Percentiles rank a stretch among this genome's conserved stretches.
Conservation (phyloP, 2,113 vertebrate genomes). For the Elephas maximus region DNA sequence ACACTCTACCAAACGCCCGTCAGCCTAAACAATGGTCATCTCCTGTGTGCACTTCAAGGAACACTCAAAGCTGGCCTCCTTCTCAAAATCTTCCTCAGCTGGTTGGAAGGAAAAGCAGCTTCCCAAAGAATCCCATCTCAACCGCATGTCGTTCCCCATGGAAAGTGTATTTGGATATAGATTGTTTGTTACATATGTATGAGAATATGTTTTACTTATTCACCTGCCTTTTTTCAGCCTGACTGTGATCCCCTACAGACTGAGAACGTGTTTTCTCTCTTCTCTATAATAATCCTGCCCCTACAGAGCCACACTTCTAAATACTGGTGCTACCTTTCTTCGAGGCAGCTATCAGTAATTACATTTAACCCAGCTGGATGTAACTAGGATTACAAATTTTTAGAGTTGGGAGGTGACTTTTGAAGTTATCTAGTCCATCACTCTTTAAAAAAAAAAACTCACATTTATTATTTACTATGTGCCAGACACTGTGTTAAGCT, state of each 20-base stretch:
- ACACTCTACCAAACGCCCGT: not conserved
- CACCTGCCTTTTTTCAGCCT: constrained; percentile 83
- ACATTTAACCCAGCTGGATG: not conserved
- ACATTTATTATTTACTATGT: constrained; percentile 20
- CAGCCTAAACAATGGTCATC: constrained; percentile 21
- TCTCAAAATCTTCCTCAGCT: constrained; percentile 54
- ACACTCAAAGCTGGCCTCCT: constrained; percentile 41
- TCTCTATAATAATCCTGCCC: constrained; percentile 72
- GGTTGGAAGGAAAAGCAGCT: constrained; percentile 69
- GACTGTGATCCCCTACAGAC: constrained; percentile 77
- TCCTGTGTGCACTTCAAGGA: constrained; percentile 56
- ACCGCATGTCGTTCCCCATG: constrained; percentile 76
- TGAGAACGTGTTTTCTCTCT: constrained; percentile 74
- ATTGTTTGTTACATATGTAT: constrained; percentile 81
- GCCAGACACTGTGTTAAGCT: not conserved
- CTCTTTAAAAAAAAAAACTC: not conserved
- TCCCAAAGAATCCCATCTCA: constrained; percentile 73
- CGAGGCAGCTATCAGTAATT: not conserved
- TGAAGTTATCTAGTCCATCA: not conserved
- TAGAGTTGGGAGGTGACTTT: not conserved
- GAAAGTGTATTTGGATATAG: constrained; percentile 81
- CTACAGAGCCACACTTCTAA: constrained; percentile 54
- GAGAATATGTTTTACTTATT: constrained; percentile 84
- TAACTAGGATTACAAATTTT: constrained; percentile 31
- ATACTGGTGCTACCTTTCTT: constrained; percentile 49